phyloP scores from a whole-genome alignment of 2,113 vertebrate species.

The Microtus richardsoni region DNA sequence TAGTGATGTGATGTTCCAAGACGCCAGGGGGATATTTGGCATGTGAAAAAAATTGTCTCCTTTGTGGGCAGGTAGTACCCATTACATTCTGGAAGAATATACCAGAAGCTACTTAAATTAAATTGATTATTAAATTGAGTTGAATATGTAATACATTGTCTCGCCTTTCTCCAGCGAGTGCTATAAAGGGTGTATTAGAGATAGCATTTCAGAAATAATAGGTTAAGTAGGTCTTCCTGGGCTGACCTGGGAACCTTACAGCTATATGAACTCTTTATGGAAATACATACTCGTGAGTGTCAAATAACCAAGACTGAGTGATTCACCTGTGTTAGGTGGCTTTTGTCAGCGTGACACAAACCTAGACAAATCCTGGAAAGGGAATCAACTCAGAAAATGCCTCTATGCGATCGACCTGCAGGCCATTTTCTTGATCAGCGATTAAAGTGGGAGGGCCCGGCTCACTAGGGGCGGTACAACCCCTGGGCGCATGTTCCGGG shows the following conservation, averaged over 20 bases:
- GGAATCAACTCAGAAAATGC: background rate
- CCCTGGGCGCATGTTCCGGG: background rate
- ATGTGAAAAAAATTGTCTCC: background rate
- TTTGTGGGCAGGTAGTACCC: background rate
- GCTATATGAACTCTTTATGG: constrained; percentile 8
- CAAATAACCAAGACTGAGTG: background rate
- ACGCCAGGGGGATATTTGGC: background rate
- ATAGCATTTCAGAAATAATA: constrained; percentile 7
- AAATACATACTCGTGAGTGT: background rate
- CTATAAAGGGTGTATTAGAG: constrained; percentile 10
- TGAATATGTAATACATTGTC: constrained; percentile 21
- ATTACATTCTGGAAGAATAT: constrained; percentile 15
- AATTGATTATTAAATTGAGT: background rate
- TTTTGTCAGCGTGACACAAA: background rate
- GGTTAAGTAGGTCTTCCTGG: background rate
- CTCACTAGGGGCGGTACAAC: background rate
- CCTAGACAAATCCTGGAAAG: background rate
- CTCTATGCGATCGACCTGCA: background rate
- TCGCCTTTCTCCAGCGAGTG: background rate
- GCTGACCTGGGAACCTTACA: background rate
- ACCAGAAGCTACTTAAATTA: background rate
- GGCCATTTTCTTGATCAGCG: background rate
- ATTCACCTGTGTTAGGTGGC: background rate
- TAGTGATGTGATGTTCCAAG: background rate
- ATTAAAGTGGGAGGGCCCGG: background rate